Evolutionary conservation across 2,888 invertebrate genomes (phyloP), one percentile per base, ranked within the genome.

Genomic region (Chrysolina americana): DNA sequence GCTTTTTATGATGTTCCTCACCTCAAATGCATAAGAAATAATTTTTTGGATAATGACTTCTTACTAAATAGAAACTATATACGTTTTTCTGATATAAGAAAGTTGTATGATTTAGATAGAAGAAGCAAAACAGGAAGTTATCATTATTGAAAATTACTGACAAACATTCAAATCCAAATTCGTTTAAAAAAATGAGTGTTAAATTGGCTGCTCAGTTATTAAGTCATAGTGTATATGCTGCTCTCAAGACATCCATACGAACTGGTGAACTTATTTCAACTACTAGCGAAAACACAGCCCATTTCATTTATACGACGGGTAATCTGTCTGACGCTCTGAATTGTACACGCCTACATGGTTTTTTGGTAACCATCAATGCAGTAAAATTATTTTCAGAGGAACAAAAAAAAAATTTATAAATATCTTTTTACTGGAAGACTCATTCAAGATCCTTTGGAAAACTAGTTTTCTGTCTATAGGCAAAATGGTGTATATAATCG

Each of bases 401-500:
- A 41, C 41, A 69, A 62, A 59, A 62, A 47, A n/a, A 47, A 6
- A 47, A 17, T 62, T 21, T n/a, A 21, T 9, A 44, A 56, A 0
- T 69, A 41, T 69, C n/a, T 62, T 21, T 65, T 65, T 19, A 65
- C 65, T 41, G 65, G 65, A 65, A 65, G 65, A 19, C 47, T 65
- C 13, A 65, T 69, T 62, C 69, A 69, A 69, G 69, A 69, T 47
- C 69, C 69, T 10, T 44, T 69, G 2, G 69, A 69, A 62, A 69
- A 11, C 47, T 44, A 62, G 21, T 69, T 59, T 47, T 69, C 62
- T 41, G 6, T 69, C n/a, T 69, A 69, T 69, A 2, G 62, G 13
- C 62, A 69, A 28, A 62, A 44, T 23, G 62, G 62, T 5, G 59
- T 62, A 6, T 69, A 69, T 23, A 69, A 69, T 23, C 19, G 65